Evolutionary conservation across 2,888 invertebrate genomes (phyloP).

Genomic region (Drosophila meridionalis): DNA sequence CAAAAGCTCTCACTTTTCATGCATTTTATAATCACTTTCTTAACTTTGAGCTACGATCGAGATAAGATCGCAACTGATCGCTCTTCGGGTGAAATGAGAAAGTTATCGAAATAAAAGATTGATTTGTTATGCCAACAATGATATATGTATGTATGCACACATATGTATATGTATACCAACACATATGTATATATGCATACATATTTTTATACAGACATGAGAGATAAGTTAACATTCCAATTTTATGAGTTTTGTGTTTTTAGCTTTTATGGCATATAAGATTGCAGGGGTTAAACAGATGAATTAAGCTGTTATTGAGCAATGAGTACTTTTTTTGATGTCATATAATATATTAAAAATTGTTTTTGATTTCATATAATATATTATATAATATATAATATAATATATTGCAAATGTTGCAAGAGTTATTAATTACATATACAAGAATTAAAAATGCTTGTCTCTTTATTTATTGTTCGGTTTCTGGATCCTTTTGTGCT

Average conservation of each 20-base stretch:
- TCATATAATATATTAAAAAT: too few relatives aligned
- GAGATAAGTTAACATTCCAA: background rate
- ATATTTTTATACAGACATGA: background rate
- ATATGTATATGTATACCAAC: too few relatives aligned
- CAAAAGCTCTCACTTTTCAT: background rate
- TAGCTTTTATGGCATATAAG: background rate
- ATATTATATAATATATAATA: too few relatives aligned
- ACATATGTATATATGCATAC: background rate
- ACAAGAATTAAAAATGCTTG: too few relatives aligned
- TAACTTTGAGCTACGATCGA: background rate
- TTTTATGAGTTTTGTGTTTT: background rate
- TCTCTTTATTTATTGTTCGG: too few relatives aligned
- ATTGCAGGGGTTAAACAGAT: background rate
- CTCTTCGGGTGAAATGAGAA: background rate
- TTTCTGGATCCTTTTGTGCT: too few relatives aligned
- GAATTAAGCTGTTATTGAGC: background rate
- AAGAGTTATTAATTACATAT: too few relatives aligned
- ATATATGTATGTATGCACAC: too few relatives aligned
- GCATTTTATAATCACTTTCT: background rate
- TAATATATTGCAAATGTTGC: too few relatives aligned
- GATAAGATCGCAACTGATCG: constrained; percentile 3
- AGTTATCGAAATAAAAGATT: constrained; percentile 2
- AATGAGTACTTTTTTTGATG: background rate
- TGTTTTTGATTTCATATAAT: too few relatives aligned
- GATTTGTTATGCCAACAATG: background rate